Percentiles rank a stretch among this genome's conserved stretches.
These are phyloP conservation scores for Cryptocephalus moraei DNA, from an alignment of 2,888 invertebrate genomes.

Conservation along the genomic window DNA sequence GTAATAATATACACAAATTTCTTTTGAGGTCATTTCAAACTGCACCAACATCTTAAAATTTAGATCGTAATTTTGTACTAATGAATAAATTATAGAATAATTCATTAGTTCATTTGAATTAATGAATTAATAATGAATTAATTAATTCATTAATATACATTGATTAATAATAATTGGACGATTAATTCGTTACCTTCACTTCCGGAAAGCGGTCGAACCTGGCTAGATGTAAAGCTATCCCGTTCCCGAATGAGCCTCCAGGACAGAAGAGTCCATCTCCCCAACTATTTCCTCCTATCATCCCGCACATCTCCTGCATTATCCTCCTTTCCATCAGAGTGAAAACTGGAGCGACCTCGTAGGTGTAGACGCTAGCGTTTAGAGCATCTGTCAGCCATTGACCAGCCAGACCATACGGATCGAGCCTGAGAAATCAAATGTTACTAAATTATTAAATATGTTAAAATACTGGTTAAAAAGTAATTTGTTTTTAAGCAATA, in stretches of 20 bases:
- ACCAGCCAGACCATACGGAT: constrained; percentile 43
- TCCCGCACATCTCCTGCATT: constrained; percentile 38
- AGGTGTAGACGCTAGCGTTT: constrained; percentile 45
- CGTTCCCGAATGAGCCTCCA: constrained; percentile 49
- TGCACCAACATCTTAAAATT: too few relatives aligned
- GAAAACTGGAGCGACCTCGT: constrained; percentile 48
- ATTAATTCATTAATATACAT: too few relatives aligned
- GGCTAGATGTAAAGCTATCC: constrained; percentile 44
- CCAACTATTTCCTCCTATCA: constrained; percentile 37
- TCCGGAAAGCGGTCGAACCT: constrained; percentile 40
- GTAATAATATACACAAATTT: too few relatives aligned
- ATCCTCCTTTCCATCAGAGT: constrained; percentile 43
- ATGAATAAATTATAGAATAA: too few relatives aligned
- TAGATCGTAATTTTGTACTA: too few relatives aligned
- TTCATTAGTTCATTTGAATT: too few relatives aligned
- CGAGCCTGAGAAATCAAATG: constrained; percentile 29
- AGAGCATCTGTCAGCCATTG: constrained; percentile 44
- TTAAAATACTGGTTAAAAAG: too few relatives aligned
- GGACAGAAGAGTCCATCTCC: constrained; percentile 46
- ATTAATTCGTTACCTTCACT: constrained; percentile 32
- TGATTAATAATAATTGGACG: too few relatives aligned
- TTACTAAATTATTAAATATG: too few relatives aligned
- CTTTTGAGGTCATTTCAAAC: too few relatives aligned
- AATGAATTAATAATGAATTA: too few relatives aligned
- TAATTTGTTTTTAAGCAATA: too few relatives aligned